Evolutionary conservation across 2,113 vertebrate genomes (phyloP).

Genomic region (Stigmatopora argus): DNA sequence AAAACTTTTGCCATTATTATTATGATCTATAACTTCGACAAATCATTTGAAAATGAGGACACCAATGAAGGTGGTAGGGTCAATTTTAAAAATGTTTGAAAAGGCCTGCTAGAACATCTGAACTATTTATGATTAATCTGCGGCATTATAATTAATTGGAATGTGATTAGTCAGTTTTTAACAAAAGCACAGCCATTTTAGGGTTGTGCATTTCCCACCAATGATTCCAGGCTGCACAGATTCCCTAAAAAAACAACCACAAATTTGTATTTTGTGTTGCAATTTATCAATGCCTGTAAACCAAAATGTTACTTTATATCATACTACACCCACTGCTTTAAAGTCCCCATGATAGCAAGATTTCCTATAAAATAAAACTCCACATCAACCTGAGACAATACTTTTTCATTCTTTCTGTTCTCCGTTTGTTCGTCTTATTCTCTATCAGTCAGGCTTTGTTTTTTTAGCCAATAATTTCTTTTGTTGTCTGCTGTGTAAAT

Average conservation of each 20-base stretch:
- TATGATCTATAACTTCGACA: neutral
- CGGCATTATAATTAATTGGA: too few relatives aligned
- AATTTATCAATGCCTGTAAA: neutral
- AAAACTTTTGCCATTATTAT: neutral
- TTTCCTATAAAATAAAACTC: constrained; percentile 11
- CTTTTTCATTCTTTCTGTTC: constrained; percentile 1
- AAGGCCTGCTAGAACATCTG: too few relatives aligned
- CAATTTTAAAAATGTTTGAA: too few relatives aligned
- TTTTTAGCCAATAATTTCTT: constrained; percentile 2
- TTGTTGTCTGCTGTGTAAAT: constrained; percentile 5
- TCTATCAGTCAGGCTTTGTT: constrained; percentile 1
- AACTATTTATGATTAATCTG: too few relatives aligned
- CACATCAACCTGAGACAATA: constrained; percentile 13
- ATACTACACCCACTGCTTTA: constrained; percentile 33
- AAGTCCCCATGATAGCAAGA: constrained; percentile 30
- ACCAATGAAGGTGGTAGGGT: neutral
- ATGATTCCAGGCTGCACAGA: too few relatives aligned
- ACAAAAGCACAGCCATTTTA: too few relatives aligned
- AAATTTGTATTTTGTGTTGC: neutral
- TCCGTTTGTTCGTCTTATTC: constrained; percentile 6
- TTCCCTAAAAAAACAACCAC: too few relatives aligned
- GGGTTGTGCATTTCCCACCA: too few relatives aligned
- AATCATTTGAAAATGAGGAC: neutral
- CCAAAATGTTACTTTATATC: neutral
- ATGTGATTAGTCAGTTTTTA: too few relatives aligned